phyloP scores from a whole-genome alignment of 1,140 invertebrate species.

The Dinothrombium tinctorium region DNA sequence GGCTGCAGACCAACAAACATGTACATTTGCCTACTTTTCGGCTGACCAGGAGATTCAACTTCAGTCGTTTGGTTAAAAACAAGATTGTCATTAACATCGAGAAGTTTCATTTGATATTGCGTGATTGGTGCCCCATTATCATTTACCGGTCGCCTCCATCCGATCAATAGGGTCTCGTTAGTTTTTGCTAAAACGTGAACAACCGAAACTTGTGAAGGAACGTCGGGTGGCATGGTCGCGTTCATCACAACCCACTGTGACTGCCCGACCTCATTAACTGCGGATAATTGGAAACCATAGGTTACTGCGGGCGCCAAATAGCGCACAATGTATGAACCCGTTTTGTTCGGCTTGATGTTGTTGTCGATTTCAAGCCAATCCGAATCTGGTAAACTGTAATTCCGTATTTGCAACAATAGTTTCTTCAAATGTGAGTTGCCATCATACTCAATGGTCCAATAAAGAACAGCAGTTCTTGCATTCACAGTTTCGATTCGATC shows the following conservation, averaged over 20 bases:
- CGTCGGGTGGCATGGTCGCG: conserved; percentile 6
- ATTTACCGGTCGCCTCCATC: conserved; percentile 14
- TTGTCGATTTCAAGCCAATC: conserved; percentile 13
- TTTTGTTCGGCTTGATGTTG: conserved; percentile 10
- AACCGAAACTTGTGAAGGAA: conserved; percentile 15
- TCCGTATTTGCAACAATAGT: conserved; percentile 14
- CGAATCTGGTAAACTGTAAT: conserved; percentile 12
- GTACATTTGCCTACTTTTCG: conserved; percentile 13
- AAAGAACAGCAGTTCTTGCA: conserved; percentile 11
- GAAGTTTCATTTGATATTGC: conserved; percentile 14
- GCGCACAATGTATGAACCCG: conserved; percentile 10
- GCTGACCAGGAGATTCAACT: conserved; percentile 2
- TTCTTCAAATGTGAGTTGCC: conserved; percentile 15
- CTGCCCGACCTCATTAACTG: conserved; percentile 10
- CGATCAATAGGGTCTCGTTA: conserved; percentile 17
- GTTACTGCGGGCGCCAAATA: conserved; percentile 14
- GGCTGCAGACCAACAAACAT: conserved; percentile 16
- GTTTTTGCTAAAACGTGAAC: conserved; percentile 16
- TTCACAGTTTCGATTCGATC: conserved; percentile 13
- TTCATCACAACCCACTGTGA: conserved; percentile 5
- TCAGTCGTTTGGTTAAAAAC: conserved; percentile 14
- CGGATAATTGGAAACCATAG: conserved; percentile 16
- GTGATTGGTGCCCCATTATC: conserved; percentile 16
- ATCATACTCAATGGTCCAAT: conserved; percentile 13
- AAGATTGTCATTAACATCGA: conserved; percentile 5